Percentiles rank a stretch among this genome's conserved stretches.
Conservation (phyloP, 1,140 invertebrate species). For the Ephestia elutella region DNA sequence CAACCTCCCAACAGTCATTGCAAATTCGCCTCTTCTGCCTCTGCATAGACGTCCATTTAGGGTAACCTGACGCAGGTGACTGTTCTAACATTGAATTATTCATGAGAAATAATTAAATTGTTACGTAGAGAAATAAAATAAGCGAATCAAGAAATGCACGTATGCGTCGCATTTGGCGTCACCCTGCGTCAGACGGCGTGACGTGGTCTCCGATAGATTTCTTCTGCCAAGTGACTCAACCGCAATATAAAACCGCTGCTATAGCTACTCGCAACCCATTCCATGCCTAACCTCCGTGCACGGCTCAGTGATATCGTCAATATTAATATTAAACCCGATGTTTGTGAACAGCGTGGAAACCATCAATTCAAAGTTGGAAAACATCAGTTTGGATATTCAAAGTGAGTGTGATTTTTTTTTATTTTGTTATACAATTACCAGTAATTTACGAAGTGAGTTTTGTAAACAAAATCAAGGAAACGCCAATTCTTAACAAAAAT, state of each 20-base stretch:
- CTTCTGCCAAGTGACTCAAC: slow-evolving; percentile 63
- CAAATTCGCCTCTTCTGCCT: too few relatives aligned
- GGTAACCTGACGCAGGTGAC: too few relatives aligned
- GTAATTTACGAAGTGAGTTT: neutral
- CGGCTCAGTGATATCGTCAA: slow-evolving; percentile 18
- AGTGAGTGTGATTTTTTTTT: slow-evolving; percentile 34
- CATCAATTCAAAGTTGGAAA: slow-evolving; percentile 50
- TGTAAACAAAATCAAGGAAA: neutral
- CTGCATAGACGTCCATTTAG: too few relatives aligned
- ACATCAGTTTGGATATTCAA: slow-evolving; percentile 45
- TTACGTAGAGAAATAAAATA: neutral
- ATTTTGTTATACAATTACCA: neutral
- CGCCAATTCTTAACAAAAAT: too few relatives aligned
- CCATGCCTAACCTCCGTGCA: slow-evolving; percentile 26
- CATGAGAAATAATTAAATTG: neutral
- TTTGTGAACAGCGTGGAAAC: slow-evolving; percentile 56
- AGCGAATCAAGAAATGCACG: neutral
- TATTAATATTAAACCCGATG: slow-evolving; percentile 32
- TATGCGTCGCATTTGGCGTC: slow-evolving; percentile 33
- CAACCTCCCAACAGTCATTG: too few relatives aligned
- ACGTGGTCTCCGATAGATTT: slow-evolving; percentile 39
- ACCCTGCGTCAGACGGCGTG: slow-evolving; percentile 52
- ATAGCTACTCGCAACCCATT: slow-evolving; percentile 35
- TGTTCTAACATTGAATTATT: neutral
- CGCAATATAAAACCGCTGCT: slow-evolving; percentile 48